Evolutionary conservation across 2,113 vertebrate species (phyloP).

Genomic region (Myotis yumanensis): DNA sequence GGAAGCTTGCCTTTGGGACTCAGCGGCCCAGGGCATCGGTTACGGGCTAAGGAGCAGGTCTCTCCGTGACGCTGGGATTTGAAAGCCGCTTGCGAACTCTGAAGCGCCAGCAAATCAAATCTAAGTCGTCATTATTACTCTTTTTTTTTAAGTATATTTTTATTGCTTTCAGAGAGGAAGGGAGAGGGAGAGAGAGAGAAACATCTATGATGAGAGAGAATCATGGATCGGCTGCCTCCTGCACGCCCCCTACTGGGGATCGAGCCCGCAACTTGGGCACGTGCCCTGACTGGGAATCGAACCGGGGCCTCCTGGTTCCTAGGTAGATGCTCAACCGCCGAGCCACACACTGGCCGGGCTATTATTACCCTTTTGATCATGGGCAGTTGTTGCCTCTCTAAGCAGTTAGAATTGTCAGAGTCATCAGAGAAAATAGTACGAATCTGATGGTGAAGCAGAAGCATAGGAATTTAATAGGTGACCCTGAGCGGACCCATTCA

Average conservation of each 20-base stretch:
- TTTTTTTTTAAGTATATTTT: not conserved
- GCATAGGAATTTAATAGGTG: not conserved
- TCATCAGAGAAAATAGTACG: not conserved
- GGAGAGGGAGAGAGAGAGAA: no score
- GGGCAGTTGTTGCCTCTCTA: not conserved
- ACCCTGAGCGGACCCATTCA: not conserved
- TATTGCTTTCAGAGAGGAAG: no score
- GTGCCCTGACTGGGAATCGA: no score
- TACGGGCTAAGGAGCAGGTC: not conserved
- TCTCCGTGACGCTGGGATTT: not conserved
- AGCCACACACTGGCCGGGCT: no score
- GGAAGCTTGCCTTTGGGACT: not conserved
- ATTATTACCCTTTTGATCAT: not conserved
- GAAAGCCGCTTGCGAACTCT: not conserved
- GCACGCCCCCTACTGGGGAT: no score
- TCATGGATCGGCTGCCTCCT: no score
- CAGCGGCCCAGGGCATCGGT: accelerated
- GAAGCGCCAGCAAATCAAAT: not conserved
- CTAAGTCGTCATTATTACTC: not conserved
- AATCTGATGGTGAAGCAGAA: not conserved
- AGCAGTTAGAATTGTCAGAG: not conserved
- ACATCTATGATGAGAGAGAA: no score
- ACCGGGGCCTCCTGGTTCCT: no score
- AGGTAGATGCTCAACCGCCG: no score
- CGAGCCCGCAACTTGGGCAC: no score